These are phyloP conservation scores for Harpagus bidentatus DNA, from an alignment of 2,113 vertebrate species.

Conservation along the genomic window DNA sequence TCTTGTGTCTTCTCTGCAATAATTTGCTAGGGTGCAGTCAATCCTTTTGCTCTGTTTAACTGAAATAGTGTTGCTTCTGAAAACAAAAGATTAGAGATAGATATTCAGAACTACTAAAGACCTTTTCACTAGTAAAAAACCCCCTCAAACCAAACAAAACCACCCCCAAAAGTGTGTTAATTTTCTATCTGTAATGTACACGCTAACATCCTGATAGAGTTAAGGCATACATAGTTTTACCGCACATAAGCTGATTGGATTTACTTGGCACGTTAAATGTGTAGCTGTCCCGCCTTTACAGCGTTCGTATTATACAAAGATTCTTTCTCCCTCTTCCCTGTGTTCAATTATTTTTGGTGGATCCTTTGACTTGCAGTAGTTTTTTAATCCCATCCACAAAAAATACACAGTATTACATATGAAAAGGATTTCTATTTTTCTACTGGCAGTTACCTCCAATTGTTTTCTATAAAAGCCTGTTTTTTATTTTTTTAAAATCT, in stretches of 20 bases:
- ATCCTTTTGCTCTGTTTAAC: neutral
- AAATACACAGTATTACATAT: neutral
- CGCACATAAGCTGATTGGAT: neutral
- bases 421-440: neutral
- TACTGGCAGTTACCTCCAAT: neutral
- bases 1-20: neutral
- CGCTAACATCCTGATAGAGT: neutral
- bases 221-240: neutral
- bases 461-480: neutral
- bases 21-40: neutral
- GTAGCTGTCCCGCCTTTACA: neutral
- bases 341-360: neutral
- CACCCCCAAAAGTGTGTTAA: neutral
- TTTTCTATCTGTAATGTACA: neutral
- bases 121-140: neutral
- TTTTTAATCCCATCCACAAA: neutral
- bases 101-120: neutral
- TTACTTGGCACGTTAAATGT: neutral
- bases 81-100: neutral
- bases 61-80: neutral
- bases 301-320: neutral
- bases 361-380: neutral
- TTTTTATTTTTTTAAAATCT: neutral
- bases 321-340: neutral
- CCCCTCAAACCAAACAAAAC: neutral